A percentile compares a stretch with the other conserved stretches of the same genome.
These are phyloP conservation scores for Catalaphyllia jardinei DNA, from an alignment of 64 coral and sea anemone genomes.

Conservation along the genomic window DNA sequence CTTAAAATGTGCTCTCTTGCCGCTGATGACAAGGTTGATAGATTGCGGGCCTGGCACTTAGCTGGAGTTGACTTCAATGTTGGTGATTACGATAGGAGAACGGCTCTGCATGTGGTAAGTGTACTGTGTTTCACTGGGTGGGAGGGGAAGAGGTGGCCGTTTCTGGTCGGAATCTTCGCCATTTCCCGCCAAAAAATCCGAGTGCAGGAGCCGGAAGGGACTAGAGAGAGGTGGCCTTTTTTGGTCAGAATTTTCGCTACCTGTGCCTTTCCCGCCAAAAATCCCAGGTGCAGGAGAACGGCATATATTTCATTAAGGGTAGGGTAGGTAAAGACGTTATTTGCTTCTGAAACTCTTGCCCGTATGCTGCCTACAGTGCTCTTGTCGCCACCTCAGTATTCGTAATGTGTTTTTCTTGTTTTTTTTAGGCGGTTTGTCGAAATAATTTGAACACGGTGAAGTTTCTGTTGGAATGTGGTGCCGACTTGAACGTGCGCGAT, in stretches of 20 bases:
- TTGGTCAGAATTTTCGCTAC: too few species aligned
- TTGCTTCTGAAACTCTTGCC: not conserved
- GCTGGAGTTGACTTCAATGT: conserved; percentile 77
- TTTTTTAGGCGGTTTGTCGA: conserved; percentile 57
- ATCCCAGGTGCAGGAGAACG: too few species aligned
- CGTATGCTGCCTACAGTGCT: too few species aligned
- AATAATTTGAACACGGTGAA: conserved; percentile 53
- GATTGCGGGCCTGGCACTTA: conserved; percentile 70
- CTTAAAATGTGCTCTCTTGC: conserved; percentile 62
- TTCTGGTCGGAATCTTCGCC: too few species aligned
- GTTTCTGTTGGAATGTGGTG: conserved; percentile 49
- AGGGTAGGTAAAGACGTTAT: too few species aligned
- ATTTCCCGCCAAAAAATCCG: too few species aligned
- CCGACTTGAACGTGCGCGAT: conserved; percentile 32
- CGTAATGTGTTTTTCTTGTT: not conserved
- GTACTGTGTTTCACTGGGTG: not conserved
- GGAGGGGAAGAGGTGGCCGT: not conserved
- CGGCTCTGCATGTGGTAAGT: conserved; percentile 86
- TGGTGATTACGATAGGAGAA: conserved; percentile 87
- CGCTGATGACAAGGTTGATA: conserved; percentile 68
- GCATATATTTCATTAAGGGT: too few species aligned
- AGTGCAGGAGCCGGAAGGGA: too few species aligned
- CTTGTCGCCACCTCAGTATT: too few species aligned
- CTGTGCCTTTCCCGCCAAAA: too few species aligned
- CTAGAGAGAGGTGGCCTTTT: too few species aligned